phyloP scores from a whole-genome alignment of 64 coral and sea anemone species.

The Stichodactyla helianthus region DNA sequence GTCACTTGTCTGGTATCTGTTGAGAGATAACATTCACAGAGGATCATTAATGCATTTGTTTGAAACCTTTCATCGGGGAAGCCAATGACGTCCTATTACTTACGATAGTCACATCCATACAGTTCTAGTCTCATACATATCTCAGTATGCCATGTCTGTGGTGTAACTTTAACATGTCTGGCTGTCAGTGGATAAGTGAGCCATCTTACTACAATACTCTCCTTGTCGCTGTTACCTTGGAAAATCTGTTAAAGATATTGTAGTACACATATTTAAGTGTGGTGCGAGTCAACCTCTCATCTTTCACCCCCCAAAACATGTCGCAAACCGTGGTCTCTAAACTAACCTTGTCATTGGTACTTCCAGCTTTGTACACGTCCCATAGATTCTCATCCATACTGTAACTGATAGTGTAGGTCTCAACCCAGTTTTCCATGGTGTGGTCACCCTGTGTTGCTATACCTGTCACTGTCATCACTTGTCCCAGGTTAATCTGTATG shows the following conservation, averaged over 20 bases:
- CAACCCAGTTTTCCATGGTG: constrained; percentile 41
- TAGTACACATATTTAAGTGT: too few species aligned
- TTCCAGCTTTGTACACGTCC: not conserved
- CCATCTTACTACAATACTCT: not conserved
- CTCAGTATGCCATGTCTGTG: constrained; percentile 21
- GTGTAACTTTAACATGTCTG: constrained; percentile 15
- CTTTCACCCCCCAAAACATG: too few species aligned
- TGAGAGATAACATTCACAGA: too few species aligned
- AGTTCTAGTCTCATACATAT: constrained; percentile 48
- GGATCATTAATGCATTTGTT: too few species aligned
- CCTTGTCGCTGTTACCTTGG: constrained; percentile 16
- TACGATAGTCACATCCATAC: constrained; percentile 23
- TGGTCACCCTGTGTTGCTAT: constrained; percentile 50
- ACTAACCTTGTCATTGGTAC: not conserved
- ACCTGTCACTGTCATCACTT: constrained; percentile 28
- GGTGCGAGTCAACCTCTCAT: too few species aligned
- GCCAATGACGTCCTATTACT: too few species aligned
- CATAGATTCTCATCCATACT: not conserved
- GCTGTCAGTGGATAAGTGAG: not conserved
- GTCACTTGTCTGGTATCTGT: not conserved
- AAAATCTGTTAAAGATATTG: constrained; percentile 20
- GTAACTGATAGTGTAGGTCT: constrained; percentile 24
- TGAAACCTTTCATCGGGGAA: too few species aligned
- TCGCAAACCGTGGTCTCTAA: not conserved
- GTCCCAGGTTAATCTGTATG: constrained; percentile 28